A percentile compares a stretch with the other conserved stretches of the same genome.
These are phyloP conservation scores for Anagrus nilaparvatae DNA, from an alignment of 1,140 invertebrate species.

Conservation along the genomic window DNA sequence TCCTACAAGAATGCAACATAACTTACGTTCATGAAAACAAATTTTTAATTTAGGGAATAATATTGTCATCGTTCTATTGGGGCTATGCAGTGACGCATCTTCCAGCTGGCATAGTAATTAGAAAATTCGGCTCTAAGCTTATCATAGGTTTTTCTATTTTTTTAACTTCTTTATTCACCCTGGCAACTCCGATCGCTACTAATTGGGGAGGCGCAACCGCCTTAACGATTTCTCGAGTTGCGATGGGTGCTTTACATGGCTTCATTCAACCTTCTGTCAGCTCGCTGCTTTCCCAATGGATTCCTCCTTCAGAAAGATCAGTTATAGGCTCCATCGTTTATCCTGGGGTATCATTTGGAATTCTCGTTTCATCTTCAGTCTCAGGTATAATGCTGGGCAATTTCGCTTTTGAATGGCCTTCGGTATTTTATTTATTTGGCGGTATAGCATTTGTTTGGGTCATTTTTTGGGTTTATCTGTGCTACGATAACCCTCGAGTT, in stretches of 20 bases:
- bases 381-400: conserved; percentile 11
- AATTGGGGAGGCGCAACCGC: conserved; percentile 45
- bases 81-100: conserved; percentile 38
- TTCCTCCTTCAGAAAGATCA: conserved; percentile 54
- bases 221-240: conserved; percentile 49
- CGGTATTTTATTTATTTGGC: conserved; percentile 73
- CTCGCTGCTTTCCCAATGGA: conserved; percentile 57
- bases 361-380: conserved; percentile 14
- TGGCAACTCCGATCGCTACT: conserved; percentile 51
- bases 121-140: conserved; percentile 42
- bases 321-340: conserved; percentile 57
- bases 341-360: conserved; percentile 45
- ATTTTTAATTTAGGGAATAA: conserved; percentile 41
- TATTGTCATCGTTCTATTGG: conserved; percentile 45
- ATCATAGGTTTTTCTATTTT: conserved; percentile 43
- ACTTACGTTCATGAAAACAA: no score
- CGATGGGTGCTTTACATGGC: conserved; percentile 61
- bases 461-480: conserved; percentile 54
- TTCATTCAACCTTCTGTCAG: conserved; percentile 63
- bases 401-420: conserved; percentile 51
- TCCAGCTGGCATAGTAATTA: conserved; percentile 22
- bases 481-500: conserved; percentile 58
- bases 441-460: conserved; percentile 59
- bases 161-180: conserved; percentile 51
- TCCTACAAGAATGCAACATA: no score